These are phyloP conservation scores for Drosophila paramelanica DNA, from an alignment of 2,888 invertebrate species.

Conservation along the genomic window DNA sequence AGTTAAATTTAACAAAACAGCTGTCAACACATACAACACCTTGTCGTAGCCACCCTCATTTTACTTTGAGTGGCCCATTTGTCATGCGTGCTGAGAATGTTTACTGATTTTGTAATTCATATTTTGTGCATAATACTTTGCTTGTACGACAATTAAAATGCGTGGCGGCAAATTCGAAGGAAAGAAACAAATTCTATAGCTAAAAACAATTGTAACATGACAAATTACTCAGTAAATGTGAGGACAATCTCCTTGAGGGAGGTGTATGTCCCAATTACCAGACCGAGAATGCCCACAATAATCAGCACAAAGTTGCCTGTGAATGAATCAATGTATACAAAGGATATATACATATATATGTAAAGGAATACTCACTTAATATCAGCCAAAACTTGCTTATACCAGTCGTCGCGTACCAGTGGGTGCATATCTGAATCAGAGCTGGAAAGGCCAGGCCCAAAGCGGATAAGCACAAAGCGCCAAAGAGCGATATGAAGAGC, in stretches of 20 bases:
- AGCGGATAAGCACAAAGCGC: conserved; percentile 95
- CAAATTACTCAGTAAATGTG: conserved; percentile 85
- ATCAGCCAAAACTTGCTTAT: conserved; percentile 87
- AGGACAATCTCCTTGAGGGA: conserved; percentile 88
- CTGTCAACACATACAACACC: conserved; percentile 39
- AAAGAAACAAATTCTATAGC: conserved; percentile 19
- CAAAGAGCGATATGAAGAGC: conserved; percentile 92
- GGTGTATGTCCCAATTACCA: conserved; percentile 90
- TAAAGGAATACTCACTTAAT: conserved; percentile 83
- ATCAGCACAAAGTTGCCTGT: conserved; percentile 87
- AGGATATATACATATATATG: too few species aligned
- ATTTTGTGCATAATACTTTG: conserved; percentile 71
- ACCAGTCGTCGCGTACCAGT: conserved; percentile 89
- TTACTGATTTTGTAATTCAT: conserved; percentile 39
- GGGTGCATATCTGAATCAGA: conserved; percentile 92
- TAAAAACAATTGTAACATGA: conserved; percentile 20
- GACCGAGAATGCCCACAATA: conserved; percentile 88
- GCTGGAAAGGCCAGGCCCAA: conserved; percentile 96
- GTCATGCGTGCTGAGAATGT: conserved; percentile 55
- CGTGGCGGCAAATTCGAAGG: conserved; percentile 50
- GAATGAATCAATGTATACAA: neutral
- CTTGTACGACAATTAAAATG: conserved; percentile 60
- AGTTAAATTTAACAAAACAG: conserved; percentile 43
- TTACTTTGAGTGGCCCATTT: conserved; percentile 25
- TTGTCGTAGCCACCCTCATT: neutral